phyloP scores from a whole-genome alignment of 1,140 invertebrate species.

The Zaprionus taronus region DNA sequence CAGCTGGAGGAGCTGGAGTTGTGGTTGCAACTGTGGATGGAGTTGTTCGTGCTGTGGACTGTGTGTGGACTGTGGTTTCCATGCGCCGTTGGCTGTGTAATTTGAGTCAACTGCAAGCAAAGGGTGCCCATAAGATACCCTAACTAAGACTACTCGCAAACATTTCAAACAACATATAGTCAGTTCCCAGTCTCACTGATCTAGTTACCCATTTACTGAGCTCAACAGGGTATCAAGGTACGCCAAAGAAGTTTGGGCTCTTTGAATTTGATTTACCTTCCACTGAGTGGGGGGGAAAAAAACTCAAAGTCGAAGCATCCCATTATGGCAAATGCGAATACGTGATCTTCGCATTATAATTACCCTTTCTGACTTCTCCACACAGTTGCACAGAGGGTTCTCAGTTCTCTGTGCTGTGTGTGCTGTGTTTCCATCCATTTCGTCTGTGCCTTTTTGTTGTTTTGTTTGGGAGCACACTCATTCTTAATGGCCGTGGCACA shows the following conservation, averaged over 20 bases:
- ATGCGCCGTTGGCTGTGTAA: slow-evolving; percentile 3
- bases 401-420: no score
- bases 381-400: slow-evolving; percentile 25
- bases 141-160: no score
- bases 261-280: neutral
- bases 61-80: slow-evolving; percentile 1
- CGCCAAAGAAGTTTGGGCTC: no score
- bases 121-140: neutral
- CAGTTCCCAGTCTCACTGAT: no score
- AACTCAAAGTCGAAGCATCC: slow-evolving; percentile 10
- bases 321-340: slow-evolving; percentile 78
- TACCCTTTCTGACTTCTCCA: slow-evolving; percentile 55
- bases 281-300: neutral
- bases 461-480: slow-evolving; percentile 8
- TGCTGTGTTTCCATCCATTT: slow-evolving; percentile 5
- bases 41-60: slow-evolving; percentile 18
- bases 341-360: slow-evolving; percentile 81
- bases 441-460: neutral
- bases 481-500: slow-evolving; percentile 80
- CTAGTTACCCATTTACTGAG: neutral
- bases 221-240: neutral
- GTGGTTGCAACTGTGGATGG: slow-evolving; percentile 20
- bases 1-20: slow-evolving; percentile 7
- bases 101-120: neutral
- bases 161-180: no score